Evolutionary conservation across 2,113 vertebrate species (phyloP).

Genomic region (Gallinago undulata): DNA sequence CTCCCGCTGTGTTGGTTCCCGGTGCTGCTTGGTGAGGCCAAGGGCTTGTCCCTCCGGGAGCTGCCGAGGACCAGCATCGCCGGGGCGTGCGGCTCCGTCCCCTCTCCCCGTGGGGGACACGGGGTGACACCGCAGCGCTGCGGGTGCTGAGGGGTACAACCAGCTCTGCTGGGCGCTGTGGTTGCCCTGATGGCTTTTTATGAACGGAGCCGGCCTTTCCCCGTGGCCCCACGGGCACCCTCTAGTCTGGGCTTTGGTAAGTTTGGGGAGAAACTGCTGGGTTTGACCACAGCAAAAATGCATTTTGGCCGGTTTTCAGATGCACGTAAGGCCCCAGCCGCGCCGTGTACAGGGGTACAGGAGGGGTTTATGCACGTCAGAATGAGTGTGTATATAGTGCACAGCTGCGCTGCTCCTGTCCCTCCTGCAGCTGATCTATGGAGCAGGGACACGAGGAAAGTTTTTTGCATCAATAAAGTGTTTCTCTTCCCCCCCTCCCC

Average conservation of each 20-base stretch:
- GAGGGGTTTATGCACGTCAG: neutral
- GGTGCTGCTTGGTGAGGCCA: rapidly evolving
- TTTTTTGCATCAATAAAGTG: neutral
- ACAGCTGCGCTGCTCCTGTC: neutral
- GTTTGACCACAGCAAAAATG: neutral
- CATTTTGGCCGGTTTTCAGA: neutral
- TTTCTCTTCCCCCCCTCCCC: neutral
- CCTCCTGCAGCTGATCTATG: neutral
- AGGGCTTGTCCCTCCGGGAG: neutral
- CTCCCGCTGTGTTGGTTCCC: neutral
- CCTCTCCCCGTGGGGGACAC: rapidly evolving
- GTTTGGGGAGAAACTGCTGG: neutral
- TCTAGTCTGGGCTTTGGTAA: neutral
- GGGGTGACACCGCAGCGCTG: neutral
- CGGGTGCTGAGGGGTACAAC: neutral
- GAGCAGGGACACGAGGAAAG: neutral
- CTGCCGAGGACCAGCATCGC: neutral
- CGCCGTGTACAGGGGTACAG: neutral
- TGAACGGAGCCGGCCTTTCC: neutral
- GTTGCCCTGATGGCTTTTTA: neutral
- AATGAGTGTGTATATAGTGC: neutral
- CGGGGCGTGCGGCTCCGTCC: too few species aligned
- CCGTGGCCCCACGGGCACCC: neutral
- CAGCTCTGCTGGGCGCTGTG: neutral
- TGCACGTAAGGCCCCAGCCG: neutral